Evolutionary conservation across 92 coral and sea anemone species (phyloP), one percentile per base, ranked within the genome.

Genomic region (Epizoanthus rinbou): DNA sequence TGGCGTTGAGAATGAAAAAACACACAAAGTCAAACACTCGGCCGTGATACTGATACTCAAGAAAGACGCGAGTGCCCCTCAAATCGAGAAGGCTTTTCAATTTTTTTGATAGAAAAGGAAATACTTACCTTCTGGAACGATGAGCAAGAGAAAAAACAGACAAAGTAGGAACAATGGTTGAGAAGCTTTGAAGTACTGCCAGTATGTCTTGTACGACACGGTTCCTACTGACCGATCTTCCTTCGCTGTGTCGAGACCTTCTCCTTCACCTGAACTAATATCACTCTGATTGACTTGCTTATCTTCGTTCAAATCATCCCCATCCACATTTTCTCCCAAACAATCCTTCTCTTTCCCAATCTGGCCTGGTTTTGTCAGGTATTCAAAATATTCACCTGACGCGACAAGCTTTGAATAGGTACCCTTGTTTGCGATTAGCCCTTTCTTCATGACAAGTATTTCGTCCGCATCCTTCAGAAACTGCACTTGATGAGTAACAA

Each of bases 401-500:
- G 64, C 80, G 18, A 53, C 45, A 74, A 74, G 80, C 9, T 14
- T 25, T 22, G 80, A 22, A 56, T 74, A 74, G 18, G 11, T 50
- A n/a, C 80, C 80, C 35, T 19, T 74, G n/a, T 28, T 74, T 74
- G 43, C 23, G 10, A 74, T 74, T 3, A 25, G n/a, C 21, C 80
- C 89, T 79, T 86, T 70, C n/a, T 73, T 72, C 70, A 86, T 74
- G 62, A 76, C 75, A 1, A 86, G 60, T 17, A 86, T 71, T 37
- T 69, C 70, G 67, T 86, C 75, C 21, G 89, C 78, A 7, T 80
- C 81, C 18, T 80, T 80, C 21, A 86, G 75, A 60, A 68, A 86
- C 65, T 86, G 89, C 58, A 70, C 57, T 63, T 86, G 89, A 50
- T 86, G 89, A 52, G 89, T 80, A 21, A 86, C 89, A 35, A 86